Percentiles rank a stretch among this genome's conserved stretches.
These are phyloP conservation scores for Drepana arcuata DNA, from an alignment of 1,140 invertebrate species.

Conservation along the genomic window DNA sequence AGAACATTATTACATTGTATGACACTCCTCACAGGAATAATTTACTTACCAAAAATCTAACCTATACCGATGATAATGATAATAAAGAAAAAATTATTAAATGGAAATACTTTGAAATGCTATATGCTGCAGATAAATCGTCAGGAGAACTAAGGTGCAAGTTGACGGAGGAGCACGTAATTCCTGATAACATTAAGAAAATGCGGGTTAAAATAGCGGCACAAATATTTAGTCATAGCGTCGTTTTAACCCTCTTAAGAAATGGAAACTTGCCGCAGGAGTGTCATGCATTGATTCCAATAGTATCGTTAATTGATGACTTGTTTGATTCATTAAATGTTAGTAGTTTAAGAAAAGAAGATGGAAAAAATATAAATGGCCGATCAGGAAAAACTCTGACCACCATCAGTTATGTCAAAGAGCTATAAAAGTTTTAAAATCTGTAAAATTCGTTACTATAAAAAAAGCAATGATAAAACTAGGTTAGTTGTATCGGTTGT, in stretches of 20 bases:
- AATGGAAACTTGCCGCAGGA: constrained; percentile 7
- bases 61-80: constrained; percentile 3
- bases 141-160: constrained; percentile 15
- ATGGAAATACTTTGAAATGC: constrained; percentile 14
- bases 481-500: constrained; percentile 6
- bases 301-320: constrained; percentile 11
- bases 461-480: constrained; percentile 5
- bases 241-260: constrained; percentile 11
- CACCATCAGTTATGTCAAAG: constrained; percentile 17
- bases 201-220: constrained; percentile 24
- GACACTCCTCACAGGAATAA: constrained; percentile 26
- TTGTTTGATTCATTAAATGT: constrained; percentile 22
- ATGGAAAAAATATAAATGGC: constrained; percentile 19
- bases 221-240: constrained; percentile 20
- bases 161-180: constrained; percentile 22
- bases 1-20: constrained; percentile 17
- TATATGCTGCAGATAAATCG: constrained; percentile 13
- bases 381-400: constrained; percentile 14
- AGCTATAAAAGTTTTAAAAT: constrained; percentile 13
- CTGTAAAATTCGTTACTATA: constrained; percentile 9
- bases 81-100: constrained; percentile 16
- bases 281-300: constrained; percentile 10
- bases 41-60: constrained; percentile 18
- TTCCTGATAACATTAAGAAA: constrained; percentile 17
- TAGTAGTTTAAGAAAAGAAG: constrained; percentile 8